Conservation (phyloP, 2,113 vertebrate genomes). For the Pelecanoides urinatrix region DNA sequence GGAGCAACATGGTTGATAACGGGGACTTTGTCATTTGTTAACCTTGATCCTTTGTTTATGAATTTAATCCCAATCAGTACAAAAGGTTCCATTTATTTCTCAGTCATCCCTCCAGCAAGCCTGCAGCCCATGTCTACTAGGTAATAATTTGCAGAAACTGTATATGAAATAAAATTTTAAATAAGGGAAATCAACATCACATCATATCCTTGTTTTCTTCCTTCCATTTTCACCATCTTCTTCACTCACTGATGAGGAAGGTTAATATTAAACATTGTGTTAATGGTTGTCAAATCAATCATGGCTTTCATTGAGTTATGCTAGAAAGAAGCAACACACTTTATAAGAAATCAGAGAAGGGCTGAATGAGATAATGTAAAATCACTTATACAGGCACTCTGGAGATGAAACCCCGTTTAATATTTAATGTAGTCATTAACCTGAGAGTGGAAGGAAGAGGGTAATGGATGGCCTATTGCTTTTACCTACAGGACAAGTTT, state of each 20-base stretch:
- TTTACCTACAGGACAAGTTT: slow-evolving; percentile 63
- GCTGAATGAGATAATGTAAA: slow-evolving; percentile 77
- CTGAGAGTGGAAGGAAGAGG: slow-evolving; percentile 61
- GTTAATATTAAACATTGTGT: slow-evolving; percentile 71
- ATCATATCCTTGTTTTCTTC: neutral
- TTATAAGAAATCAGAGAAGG: slow-evolving; percentile 75
- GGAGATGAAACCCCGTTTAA: slow-evolving; percentile 72
- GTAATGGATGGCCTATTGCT: slow-evolving; percentile 71
- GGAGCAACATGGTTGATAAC: neutral
- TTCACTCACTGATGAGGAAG: slow-evolving; percentile 46
- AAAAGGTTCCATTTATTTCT: neutral
- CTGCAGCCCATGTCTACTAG: neutral
- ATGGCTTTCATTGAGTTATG: slow-evolving; percentile 70
- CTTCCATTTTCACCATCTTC: neutral
- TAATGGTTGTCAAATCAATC: slow-evolving; percentile 77
- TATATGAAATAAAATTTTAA: neutral
- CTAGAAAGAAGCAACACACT: slow-evolving; percentile 72
- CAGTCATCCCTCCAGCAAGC: neutral
- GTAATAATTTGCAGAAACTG: neutral
- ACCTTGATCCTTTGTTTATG: neutral
- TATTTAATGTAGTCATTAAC: slow-evolving; percentile 83
- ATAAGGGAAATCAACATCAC: neutral
- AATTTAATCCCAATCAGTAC: neutral
- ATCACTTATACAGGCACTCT: slow-evolving; percentile 72
- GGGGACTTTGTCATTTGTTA: neutral